Evolutionary conservation across 2,797 vertebrate genomes (phyloP).

Genomic region (Florisuga fusca): DNA sequence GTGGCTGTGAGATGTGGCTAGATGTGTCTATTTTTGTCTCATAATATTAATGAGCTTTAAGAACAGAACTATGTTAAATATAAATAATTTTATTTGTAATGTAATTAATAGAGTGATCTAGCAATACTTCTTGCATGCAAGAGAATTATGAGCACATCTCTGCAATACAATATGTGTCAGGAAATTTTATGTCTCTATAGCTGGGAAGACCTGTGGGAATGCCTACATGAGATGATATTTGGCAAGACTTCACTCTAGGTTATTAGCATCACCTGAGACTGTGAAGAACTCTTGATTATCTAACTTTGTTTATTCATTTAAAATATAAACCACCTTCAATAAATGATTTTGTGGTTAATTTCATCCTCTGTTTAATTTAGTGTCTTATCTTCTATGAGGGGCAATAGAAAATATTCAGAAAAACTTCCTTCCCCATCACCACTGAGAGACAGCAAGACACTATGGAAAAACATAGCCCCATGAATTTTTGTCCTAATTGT

Average conservation of each 20-base stretch:
- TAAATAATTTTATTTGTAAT: neutral
- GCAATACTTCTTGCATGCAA: neutral
- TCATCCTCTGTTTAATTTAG: neutral
- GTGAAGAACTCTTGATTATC: neutral
- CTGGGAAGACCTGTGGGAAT: neutral
- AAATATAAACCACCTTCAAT: neutral
- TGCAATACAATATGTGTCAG: too few relatives aligned
- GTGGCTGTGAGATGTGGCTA: constrained; percentile 2
- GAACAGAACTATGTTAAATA: constrained; percentile 1
- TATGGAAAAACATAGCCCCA: neutral
- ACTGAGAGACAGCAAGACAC: neutral
- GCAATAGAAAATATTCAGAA: neutral
- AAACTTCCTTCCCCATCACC: accelerated
- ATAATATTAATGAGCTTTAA: constrained; percentile 40
- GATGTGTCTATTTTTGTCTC: neutral
- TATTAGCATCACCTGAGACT: neutral
- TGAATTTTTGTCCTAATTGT: neutral
- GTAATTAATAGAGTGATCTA: neutral
- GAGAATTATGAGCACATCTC: too few relatives aligned
- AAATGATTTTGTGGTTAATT: neutral
- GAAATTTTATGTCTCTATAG: neutral
- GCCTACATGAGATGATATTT: neutral
- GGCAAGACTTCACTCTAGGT: neutral
- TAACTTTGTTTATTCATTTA: neutral
- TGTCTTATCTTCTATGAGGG: neutral